Conservation (phyloP, 2,888 invertebrate species). For the Heteromurus nitidus region DNA sequence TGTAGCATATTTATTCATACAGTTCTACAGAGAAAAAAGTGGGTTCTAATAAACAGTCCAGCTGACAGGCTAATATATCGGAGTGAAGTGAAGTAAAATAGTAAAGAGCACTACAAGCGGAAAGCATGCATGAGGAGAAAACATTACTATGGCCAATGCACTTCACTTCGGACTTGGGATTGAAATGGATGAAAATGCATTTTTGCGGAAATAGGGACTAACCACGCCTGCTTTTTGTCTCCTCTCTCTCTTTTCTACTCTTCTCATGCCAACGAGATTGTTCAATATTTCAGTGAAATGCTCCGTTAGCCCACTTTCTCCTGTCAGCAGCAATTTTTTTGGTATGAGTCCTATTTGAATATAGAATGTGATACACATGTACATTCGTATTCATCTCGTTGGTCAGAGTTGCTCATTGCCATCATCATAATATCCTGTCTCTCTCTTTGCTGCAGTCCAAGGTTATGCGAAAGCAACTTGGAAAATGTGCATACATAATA, state of each 20-base stretch:
- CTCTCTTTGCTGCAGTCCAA: neutral
- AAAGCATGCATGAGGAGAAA: neutral
- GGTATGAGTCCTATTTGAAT: neutral
- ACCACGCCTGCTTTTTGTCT: conserved; percentile 1
- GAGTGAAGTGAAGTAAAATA: neutral
- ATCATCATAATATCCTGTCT: neutral
- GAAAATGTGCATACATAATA: conserved; percentile 9
- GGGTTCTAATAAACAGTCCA: too few relatives aligned
- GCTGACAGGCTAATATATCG: neutral
- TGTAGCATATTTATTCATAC: too few relatives aligned
- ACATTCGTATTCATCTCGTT: neutral
- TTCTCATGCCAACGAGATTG: neutral
- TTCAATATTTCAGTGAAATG: conserved; percentile 13
- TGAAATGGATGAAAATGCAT: conserved; percentile 23
- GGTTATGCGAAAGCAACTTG: conserved; percentile 16
- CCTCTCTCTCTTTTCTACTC: neutral
- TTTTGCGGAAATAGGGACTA: neutral
- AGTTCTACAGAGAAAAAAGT: too few relatives aligned
- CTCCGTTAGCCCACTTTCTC: neutral
- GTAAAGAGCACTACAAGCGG: neutral
- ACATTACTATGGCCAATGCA: neutral
- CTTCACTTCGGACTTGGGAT: conserved; percentile 12
- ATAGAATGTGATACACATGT: neutral
- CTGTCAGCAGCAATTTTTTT: conserved; percentile 3
- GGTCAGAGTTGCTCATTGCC: conserved; percentile 17